Base-by-base conservation (phyloP, 2,797 vertebrate genomes). In the Spinus olivaceus region DNA sequence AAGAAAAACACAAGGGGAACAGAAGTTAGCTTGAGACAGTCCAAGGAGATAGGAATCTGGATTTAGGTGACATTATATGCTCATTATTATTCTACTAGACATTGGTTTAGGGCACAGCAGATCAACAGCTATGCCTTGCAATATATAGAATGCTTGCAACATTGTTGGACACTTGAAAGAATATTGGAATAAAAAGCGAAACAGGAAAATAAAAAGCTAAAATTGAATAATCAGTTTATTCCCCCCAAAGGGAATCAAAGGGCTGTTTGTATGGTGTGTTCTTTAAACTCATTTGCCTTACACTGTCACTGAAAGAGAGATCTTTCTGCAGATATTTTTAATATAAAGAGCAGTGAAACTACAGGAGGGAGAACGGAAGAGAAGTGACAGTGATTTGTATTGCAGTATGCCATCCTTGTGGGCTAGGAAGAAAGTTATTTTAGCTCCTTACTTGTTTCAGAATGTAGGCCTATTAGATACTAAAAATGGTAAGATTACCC, bases 381-480 rank as follows among this genome's bases (percentile, higher is more conserved):
- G 57, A 65, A 80, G 14, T 2, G 9, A 54, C 23, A 85, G n/a
- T 33, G 44, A 83, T 90, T 83, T 84, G 18, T 79, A 65, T 53
- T 83, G 50, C 65, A 69, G 35, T 44, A 41, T 79, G 59, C 61
- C 28, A 80, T 80, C 51, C 66, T 33, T 35, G 10, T 77, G 39
- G 78, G 80, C 37, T 71, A 14, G 23, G 73, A 76, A 96, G 35
- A 6, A 84, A 92, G 61, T 54, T 94, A 90, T 94, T 94, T 94
- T 80, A 70, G 81, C 63, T 81, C 86, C 72, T 81, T 86, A 64
- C 53, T 94, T 95, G 63, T 95, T 95, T 96, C 79, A 86, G 73
- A 92, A 92, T 81, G 56, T 81, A 88, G 88, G 57, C 54, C 81
- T 91, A 86, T 89, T 86, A 94, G 44, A 79, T 91, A 39, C 66